phyloP scores from a whole-genome alignment of 2,113 vertebrate species.

The Buteo buteo region DNA sequence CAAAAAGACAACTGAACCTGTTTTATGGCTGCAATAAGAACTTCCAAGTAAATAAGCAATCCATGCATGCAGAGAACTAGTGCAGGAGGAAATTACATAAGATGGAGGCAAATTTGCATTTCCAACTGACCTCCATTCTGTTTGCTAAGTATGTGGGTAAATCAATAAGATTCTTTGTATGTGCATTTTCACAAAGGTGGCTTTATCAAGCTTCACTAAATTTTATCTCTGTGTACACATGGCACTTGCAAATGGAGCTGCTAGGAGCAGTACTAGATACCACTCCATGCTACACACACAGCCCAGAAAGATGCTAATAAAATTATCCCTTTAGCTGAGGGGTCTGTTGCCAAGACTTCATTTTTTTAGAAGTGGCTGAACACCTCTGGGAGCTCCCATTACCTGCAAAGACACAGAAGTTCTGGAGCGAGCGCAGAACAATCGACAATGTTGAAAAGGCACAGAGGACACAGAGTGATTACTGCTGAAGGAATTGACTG shows the following conservation, averaged over 20 bases:
- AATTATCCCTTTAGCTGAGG: not conserved
- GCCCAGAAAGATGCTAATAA: not conserved
- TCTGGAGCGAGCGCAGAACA: not conserved
- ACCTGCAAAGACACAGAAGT: not conserved
- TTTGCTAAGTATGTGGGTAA: not conserved
- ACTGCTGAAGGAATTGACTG: not conserved
- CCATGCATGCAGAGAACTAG: not conserved
- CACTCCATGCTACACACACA: not conserved
- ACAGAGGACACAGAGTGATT: not conserved
- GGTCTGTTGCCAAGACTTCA: not conserved
- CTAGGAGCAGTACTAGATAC: not conserved
- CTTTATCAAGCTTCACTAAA: not conserved
- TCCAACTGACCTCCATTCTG: not conserved
- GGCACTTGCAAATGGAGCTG: not conserved
- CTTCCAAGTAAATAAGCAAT: not conserved
- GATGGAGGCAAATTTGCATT: not conserved
- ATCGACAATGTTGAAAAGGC: fast-evolving
- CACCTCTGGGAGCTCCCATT: not conserved
- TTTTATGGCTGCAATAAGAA: not conserved
- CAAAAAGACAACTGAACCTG: not conserved
- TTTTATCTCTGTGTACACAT: not conserved
- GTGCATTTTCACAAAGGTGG: not conserved
- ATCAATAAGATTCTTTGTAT: not conserved
- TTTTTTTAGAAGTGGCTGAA: not conserved
- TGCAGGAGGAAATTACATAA: not conserved